Evolutionary conservation across 2,113 vertebrate genomes (phyloP).

Genomic region (Phyllopteryx taeniolatus): DNA sequence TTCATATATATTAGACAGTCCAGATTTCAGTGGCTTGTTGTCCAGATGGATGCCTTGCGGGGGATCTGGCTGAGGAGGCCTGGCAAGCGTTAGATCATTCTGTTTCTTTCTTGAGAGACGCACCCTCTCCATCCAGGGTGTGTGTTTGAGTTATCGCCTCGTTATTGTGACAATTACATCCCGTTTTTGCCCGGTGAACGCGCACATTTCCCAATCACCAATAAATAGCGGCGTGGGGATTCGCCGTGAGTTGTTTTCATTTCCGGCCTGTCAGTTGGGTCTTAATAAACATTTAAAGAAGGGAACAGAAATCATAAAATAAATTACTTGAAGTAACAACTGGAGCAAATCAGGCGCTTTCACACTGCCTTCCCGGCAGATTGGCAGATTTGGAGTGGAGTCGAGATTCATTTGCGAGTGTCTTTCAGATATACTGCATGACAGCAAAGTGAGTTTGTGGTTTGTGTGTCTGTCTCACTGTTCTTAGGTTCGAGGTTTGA

Average conservation of each 20-base stretch:
- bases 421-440: not conserved
- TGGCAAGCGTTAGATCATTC: constrained; percentile 13
- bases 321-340: not conserved
- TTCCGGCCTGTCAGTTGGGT: not conserved
- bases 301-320: constrained; percentile 9
- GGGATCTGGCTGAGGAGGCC: constrained; percentile 12
- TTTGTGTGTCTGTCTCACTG: not conserved
- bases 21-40: constrained; percentile 18
- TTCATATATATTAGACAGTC: constrained; percentile 7
- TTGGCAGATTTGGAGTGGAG: not conserved
- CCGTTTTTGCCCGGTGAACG: not conserved
- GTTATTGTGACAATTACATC: not conserved
- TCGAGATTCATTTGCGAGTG: not conserved
- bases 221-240: not conserved
- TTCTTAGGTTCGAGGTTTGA: not conserved
- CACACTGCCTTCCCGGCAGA: not conserved
- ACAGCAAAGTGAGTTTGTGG: not conserved
- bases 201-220: constrained; percentile 10
- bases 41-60: constrained; percentile 19
- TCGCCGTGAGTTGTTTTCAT: not conserved
- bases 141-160: constrained; percentile 5
- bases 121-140: not conserved
- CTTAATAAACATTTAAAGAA: not conserved
- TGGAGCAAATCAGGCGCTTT: not conserved
- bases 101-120: not conserved